Conservation (phyloP, 2,888 invertebrate genomes). For the Leptinotarsa juncta region DNA sequence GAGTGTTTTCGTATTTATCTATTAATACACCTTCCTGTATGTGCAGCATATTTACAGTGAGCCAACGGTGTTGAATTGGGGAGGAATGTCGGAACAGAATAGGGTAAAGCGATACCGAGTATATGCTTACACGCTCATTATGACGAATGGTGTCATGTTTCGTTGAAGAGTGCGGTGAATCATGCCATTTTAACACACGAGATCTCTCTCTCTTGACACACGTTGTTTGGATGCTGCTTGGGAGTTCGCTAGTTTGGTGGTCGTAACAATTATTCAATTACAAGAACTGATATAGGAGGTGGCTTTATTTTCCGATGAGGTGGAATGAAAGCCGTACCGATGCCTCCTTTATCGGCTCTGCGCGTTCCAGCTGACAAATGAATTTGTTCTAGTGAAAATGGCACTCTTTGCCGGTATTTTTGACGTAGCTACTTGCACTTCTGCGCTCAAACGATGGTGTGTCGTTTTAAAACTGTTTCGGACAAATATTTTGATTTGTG, state of each 20-base stretch:
- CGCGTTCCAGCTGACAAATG: no score
- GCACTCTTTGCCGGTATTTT: no score
- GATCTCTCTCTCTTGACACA: neutral
- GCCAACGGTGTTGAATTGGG: conserved; percentile 1
- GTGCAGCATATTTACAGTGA: conserved; percentile 13
- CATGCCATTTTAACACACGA: conserved; percentile 15
- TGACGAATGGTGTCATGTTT: conserved; percentile 10
- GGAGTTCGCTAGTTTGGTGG: neutral
- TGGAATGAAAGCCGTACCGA: neutral
- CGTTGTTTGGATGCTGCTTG: neutral
- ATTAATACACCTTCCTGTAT: conserved; percentile 7
- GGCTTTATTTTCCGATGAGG: neutral
- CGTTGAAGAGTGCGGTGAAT: conserved; percentile 2
- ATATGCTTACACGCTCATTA: neutral
- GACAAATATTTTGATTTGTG: no score
- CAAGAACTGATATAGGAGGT: neutral
- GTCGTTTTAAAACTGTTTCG: no score
- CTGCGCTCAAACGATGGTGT: no score
- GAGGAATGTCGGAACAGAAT: conserved; percentile 8
- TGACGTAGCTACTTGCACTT: no score
- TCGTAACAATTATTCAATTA: neutral
- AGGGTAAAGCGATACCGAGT: conserved; percentile 11
- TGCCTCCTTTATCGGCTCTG: no score
- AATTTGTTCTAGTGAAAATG: neutral
- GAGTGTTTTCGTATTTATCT: conserved; percentile 1